Base-by-base conservation (phyloP, 2,113 vertebrate genomes). In the Psittacula cyanocephala region DNA sequence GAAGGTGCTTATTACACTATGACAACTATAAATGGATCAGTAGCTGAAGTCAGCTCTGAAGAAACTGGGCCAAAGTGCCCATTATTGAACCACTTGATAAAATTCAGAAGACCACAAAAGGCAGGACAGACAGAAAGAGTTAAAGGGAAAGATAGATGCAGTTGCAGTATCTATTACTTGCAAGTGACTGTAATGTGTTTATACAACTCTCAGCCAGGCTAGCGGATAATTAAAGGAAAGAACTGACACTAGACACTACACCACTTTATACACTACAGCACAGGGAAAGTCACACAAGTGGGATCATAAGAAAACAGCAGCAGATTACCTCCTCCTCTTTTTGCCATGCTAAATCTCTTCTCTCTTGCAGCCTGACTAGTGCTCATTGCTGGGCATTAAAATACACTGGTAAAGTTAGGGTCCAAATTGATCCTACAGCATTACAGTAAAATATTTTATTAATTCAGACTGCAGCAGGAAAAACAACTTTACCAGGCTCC, bases 91-190 rank as follows among this genome's bases (percentile, higher is more conserved):
- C 44, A 16, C 59, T 85, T 60, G 22, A 41, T 89, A 65, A 92
- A 89, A 95, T 74, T 87, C 78, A 78, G 65, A 93, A 80, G 10
- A 86, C 27, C 6, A 46, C 23, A 59, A 72, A 77, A 89, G 39
- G 27, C 63, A 83, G 43, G 71, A 43, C 11, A 64, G 84, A 70
- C 77, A 82, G 71, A 95, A 93, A 91, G 75, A 88, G 80, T 88
- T 96, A 88, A 94, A 78, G 49, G 46, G 52, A 95, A 94, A 88
- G 86, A 84, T 84, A 77, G 65, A 75, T 93, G 88, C 72, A 72
- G 76, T 92, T 93, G 90, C 64, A 93, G 79, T 97, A 95, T 95
- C 93, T 93, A 35, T 96, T 95, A 92, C 86, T 89, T 92, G 71
- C 83, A 76, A 84, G 93, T 62, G 83, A 79, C 72, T 0, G 5